Evolutionary conservation across 2,113 vertebrate genomes (phyloP).

Genomic region (Misgurnus anguillicaudatus): DNA sequence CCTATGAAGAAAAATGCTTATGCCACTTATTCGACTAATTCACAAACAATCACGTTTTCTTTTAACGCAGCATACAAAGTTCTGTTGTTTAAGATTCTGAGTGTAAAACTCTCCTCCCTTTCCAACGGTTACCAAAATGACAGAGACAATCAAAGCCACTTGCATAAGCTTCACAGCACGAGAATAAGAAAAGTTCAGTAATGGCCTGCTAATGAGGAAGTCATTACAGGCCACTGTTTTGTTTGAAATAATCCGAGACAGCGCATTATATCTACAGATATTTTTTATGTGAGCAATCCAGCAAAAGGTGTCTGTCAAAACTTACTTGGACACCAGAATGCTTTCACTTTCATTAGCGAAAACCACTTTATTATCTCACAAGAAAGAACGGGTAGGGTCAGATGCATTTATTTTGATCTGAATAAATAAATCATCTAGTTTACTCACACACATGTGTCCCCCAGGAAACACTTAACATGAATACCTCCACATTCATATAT

Average conservation of each 20-base stretch:
- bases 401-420: conserved; percentile 43
- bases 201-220: conserved; percentile 17
- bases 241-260: conserved; percentile 22
- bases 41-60: background rate
- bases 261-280: background rate
- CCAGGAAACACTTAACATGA: conserved; percentile 47
- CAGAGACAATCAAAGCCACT: conserved; percentile 1
- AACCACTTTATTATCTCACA: conserved; percentile 42
- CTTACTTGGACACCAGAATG: conserved; percentile 9
- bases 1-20: no score
- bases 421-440: conserved; percentile 55
- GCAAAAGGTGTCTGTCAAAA: conserved; percentile 38
- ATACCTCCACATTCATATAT: conserved; percentile 53
- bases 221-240: conserved; percentile 27
- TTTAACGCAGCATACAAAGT: background rate
- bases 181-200: background rate
- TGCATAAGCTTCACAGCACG: background rate
- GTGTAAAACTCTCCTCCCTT: background rate
- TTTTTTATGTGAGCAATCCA: conserved; percentile 14
- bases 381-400: conserved; percentile 47
- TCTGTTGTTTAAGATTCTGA: background rate
- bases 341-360: conserved; percentile 46
- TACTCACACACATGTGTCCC: conserved; percentile 40
- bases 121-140: background rate
- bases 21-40: background rate